A percentile compares a stretch with the other conserved stretches of the same genome.
Evolutionary conservation across 1,140 invertebrate genomes (phyloP).

Genomic region (Gryon sp.): DNA sequence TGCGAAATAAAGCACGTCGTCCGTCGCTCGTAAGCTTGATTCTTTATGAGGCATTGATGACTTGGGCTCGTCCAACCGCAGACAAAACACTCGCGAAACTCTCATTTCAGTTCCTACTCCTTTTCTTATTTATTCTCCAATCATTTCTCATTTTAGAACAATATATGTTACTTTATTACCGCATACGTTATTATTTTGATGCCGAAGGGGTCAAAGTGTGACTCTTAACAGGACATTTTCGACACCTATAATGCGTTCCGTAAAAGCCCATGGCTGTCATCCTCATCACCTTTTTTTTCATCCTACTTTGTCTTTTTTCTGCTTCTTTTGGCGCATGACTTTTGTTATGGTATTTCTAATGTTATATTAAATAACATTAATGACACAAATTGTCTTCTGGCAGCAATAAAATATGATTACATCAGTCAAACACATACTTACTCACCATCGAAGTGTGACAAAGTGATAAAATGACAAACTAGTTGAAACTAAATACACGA

Average conservation of each 20-base stretch:
- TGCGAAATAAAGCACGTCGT: constrained; percentile 71
- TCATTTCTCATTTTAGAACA: constrained; percentile 62
- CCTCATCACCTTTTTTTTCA: not conserved
- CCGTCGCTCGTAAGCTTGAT: constrained; percentile 77
- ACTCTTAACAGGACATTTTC: constrained; percentile 36
- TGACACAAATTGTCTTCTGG: constrained; percentile 31
- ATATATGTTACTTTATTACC: constrained; percentile 53
- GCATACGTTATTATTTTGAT: constrained; percentile 48
- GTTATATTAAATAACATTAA: constrained; percentile 52
- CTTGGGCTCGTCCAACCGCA: constrained; percentile 74
- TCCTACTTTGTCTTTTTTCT: too few species aligned
- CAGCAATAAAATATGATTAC: constrained; percentile 51
- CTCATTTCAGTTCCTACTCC: constrained; percentile 60
- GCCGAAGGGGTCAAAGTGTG: constrained; percentile 35
- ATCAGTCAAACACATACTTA: constrained; percentile 61
- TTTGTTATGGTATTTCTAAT: constrained; percentile 12
- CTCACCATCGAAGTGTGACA: constrained; percentile 61
- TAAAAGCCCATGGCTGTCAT: constrained; percentile 1
- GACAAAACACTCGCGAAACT: constrained; percentile 71
- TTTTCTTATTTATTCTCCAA: constrained; percentile 55
- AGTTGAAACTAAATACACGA: constrained; percentile 62
- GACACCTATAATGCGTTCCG: constrained; percentile 38
- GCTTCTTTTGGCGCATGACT: not conserved
- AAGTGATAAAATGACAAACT: constrained; percentile 66
- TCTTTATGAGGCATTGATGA: constrained; percentile 78